Base-by-base conservation (phyloP, 2,797 vertebrate genomes). In the Epinephelus malabaricus region DNA sequence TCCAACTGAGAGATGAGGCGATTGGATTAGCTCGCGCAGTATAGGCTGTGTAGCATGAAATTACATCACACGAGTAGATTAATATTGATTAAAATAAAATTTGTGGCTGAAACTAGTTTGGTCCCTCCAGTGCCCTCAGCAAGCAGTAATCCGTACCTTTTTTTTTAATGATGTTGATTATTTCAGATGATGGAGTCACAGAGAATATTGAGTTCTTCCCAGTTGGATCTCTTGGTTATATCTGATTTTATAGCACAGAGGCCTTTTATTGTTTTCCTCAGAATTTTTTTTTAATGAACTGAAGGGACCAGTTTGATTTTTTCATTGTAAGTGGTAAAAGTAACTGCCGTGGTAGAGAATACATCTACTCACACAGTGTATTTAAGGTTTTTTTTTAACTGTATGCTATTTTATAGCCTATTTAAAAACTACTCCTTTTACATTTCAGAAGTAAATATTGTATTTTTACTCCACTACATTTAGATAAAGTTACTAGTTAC, bases 61-160 rank as follows among this genome's bases (percentile, higher is more conserved):
- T 91, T 53, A 84, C 83, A 88, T 81, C 87, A 82, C 78, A 62
- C 45, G 53, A 85, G 65, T 71, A 88, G 82, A 90, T 92, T 90
- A 78, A 83, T 88, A 87, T 78, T 83, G 87, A 89, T 89, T 85
- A 23, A 78, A 86, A 86, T 62, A 45, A 34, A 45, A 83, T 84
- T 73, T 73, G 66, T 38, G 64, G 70, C 63, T 83, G 59, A 73
- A 88, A 81, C 63, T 69, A 38, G 74, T 80, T 76, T 65, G 68
- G 86, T 47, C 73, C 63, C 27, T 75, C 34, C 50, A 14, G 55
- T 17, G 69, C 38, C 62, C 65, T 58, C 25, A 10, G 79, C 54
- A n/a, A 66, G 49, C 66, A 38, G 49, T 76, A 78, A 87, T 80
- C 59, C 30, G 0, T 83, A 76, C 72, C 34, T 2, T 69, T 21